Evolutionary conservation across 2,113 vertebrate species (phyloP).

Genomic region (cattle (Bos taurus)): DNA sequence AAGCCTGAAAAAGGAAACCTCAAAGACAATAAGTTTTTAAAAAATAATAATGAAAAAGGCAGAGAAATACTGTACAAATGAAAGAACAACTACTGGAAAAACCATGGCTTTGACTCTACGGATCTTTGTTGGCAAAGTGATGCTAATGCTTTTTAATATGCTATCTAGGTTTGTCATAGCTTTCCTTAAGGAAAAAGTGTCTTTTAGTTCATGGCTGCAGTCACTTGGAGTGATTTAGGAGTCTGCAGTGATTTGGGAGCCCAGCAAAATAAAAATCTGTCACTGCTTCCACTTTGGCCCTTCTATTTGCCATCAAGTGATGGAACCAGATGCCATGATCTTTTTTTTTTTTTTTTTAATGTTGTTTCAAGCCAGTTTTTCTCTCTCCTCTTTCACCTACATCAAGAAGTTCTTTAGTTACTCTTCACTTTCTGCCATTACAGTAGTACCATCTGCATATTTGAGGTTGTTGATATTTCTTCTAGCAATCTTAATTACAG

Average conservation of each 20-base stretch:
- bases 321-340: neutral
- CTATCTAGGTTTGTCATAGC: neutral
- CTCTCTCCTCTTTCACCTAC: neutral
- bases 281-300: neutral
- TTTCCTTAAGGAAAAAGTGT: neutral
- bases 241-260: neutral
- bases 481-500: neutral
- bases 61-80: neutral
- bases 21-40: neutral
- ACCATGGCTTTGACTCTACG: neutral
- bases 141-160: neutral
- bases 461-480: neutral
- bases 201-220: neutral
- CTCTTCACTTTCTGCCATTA: neutral
- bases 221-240: neutral
- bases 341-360: neutral
- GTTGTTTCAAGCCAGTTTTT: neutral
- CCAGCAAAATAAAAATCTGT: neutral
- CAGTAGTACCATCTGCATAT: neutral
- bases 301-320: neutral
- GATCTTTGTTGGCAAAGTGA: neutral
- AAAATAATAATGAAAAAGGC: neutral
- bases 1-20: neutral
- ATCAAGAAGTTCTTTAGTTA: neutral
- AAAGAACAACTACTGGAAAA: neutral